phyloP scores from a whole-genome alignment of 2,888 invertebrate species.

The Lepidochitona cinerea region DNA sequence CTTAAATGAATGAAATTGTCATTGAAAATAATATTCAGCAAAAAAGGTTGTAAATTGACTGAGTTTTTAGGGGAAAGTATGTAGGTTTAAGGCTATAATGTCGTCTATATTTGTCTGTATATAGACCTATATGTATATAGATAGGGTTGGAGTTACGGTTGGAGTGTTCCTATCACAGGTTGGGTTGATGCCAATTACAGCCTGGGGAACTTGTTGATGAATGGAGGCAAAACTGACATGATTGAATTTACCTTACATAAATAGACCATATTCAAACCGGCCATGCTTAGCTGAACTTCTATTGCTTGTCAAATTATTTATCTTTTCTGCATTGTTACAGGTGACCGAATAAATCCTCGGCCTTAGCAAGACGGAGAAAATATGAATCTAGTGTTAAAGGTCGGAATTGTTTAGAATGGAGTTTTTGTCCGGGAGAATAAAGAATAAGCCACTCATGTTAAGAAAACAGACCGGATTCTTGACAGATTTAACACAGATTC shows the following conservation, averaged over 20 bases:
- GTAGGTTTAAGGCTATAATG: too few species aligned
- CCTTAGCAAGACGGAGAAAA: neutral
- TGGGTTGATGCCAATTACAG: neutral
- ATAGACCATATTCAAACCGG: neutral
- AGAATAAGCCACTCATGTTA: too few species aligned
- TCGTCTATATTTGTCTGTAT: too few species aligned
- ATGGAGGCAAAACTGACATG: neutral
- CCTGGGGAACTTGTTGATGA: neutral
- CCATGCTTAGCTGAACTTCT: neutral
- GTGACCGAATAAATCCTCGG: conserved; percentile 7
- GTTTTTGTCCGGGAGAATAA: too few species aligned
- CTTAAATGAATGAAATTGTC: too few species aligned
- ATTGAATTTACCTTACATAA: conserved; percentile 8
- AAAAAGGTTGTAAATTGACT: too few species aligned
- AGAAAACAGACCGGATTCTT: too few species aligned
- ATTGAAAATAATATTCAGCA: too few species aligned
- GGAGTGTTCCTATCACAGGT: neutral
- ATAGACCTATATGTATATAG: too few species aligned
- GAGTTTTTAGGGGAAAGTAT: too few species aligned
- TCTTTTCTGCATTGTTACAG: conserved; percentile 3
- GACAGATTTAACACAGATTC: too few species aligned
- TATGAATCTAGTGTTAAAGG: neutral
- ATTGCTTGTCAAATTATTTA: conserved; percentile 1
- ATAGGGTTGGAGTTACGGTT: neutral
- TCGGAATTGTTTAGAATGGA: neutral